Conservation (phyloP, 2,113 vertebrate species). For the Cyanistes caeruleus region DNA sequence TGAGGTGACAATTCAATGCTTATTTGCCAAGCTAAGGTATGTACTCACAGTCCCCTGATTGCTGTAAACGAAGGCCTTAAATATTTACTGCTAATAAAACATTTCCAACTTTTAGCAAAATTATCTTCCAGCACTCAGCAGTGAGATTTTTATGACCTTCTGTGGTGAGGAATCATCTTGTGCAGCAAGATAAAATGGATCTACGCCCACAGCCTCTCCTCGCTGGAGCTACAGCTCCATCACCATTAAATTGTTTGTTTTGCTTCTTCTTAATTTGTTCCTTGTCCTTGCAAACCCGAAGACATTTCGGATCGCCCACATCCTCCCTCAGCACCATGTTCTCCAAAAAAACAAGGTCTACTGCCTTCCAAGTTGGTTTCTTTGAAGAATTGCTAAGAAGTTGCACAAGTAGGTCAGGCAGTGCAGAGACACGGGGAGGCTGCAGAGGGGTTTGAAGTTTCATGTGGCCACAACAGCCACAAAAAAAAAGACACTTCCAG, state of each 20-base stretch:
- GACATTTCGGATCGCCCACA: conserved; percentile 22
- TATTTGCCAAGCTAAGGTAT: neutral
- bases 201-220: conserved; percentile 41
- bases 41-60: neutral
- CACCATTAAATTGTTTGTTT: conserved; percentile 45
- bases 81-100: conserved; percentile 56
- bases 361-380: neutral
- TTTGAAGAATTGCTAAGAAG: neutral
- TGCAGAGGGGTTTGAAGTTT: neutral
- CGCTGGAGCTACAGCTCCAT: conserved; percentile 19
- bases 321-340: conserved; percentile 12
- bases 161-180: conserved; percentile 32
- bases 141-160: conserved; percentile 6
- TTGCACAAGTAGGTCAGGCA: neutral
- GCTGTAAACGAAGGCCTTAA: conserved; percentile 14
- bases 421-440: neutral
- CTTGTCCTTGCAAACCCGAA: conserved; percentile 40
- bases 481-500: neutral
- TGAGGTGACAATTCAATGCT: neutral
- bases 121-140: conserved; percentile 1
- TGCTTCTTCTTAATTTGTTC: conserved; percentile 40
- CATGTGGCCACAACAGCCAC: neutral
- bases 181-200: conserved; percentile 11
- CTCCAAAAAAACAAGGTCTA: conserved; percentile 33
- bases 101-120: conserved; percentile 45